Base-by-base conservation (phyloP, 2,797 vertebrate species). In the Siniperca undulata region DNA sequence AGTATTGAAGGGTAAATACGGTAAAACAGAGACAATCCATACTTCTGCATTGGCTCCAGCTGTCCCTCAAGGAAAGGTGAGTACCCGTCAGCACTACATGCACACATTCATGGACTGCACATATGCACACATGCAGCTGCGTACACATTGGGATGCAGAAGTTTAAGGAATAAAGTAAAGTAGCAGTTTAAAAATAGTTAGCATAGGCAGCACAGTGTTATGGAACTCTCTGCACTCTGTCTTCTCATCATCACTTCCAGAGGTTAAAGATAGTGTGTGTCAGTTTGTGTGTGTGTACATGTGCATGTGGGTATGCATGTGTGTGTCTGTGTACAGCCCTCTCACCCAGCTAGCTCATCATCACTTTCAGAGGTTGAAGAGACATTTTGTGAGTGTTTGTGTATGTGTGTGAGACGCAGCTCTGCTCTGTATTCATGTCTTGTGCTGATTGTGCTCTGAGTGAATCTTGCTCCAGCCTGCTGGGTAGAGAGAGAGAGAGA, bases 381-480 rank as follows among this genome's bases (percentile, higher is more conserved):
- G 83, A 87, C 77, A 86, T 90, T 89, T 82, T 83, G 81, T 87
- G 64, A 66, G 86, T 80, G 80, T 81, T 71, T 66, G 81, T 64
- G 56, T 77, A 56, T 68, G 62, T 80, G 73, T 76, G 81, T 59
- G 38, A 74, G 89, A 88, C 60, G 87, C 86, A 81, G 84, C 79
- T 90, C 92, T 92, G 90, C 86, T 95, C 89, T 93, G 90, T 90
- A 95, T 95, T 94, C 93, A 84, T 88, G 91, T 91, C 93, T 91
- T 67, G 81, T 90, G 86, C 91, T 88, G 92, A 93, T 93, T 94
- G 91, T 93, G 93, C 90, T 89, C 84, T 90, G 94, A 95, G 93
- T 93, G 92, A 93, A 92, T 91, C 89, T 87, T 78, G 85, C 88
- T 87, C 80, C 80, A 90, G 90, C 88, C 85, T 90, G 88, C 85